phyloP scores from a whole-genome alignment of 2,888 invertebrate species.

The Baccha elongata region DNA sequence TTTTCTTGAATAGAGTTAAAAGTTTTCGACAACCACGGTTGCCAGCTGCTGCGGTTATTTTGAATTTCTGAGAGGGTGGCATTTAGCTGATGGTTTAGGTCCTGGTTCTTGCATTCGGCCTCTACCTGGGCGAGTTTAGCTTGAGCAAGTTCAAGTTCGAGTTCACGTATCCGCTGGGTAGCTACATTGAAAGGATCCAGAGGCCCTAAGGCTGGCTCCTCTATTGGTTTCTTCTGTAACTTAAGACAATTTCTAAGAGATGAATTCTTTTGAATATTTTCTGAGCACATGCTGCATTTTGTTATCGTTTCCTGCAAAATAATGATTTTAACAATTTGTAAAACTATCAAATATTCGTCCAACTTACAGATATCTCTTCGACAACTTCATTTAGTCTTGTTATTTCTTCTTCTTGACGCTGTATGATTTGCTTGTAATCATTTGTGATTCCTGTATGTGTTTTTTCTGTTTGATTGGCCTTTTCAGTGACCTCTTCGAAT shows the following conservation, averaged over 20 bases:
- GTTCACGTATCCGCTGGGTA: conserved; percentile 88
- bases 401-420: conserved; percentile 92
- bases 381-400: conserved; percentile 85
- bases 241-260: conserved; percentile 62
- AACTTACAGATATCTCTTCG: conserved; percentile 86
- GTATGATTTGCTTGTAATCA: conserved; percentile 96
- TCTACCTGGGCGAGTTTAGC: conserved; percentile 98
- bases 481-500: conserved; percentile 89
- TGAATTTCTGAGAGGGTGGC: conserved; percentile 91
- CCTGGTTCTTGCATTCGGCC: conserved; percentile 97
- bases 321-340: conserved; percentile 12
- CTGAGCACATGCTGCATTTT: conserved; percentile 83
- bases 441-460: conserved; percentile 92
- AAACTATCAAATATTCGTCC: not conserved
- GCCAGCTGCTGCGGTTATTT: conserved; percentile 85
- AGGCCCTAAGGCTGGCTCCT: conserved; percentile 79
- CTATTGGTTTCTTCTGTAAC: conserved; percentile 74
- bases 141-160: conserved; percentile 97
- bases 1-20: conserved; percentile 84
- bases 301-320: conserved; percentile 83
- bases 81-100: conserved; percentile 94
- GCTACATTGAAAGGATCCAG: conserved; percentile 81
- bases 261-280: conserved; percentile 71
- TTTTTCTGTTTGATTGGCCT: conserved; percentile 88
- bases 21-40: conserved; percentile 97